Evolutionary conservation across 2,113 vertebrate genomes (phyloP).

Genomic region (Lepus europaeus): DNA sequence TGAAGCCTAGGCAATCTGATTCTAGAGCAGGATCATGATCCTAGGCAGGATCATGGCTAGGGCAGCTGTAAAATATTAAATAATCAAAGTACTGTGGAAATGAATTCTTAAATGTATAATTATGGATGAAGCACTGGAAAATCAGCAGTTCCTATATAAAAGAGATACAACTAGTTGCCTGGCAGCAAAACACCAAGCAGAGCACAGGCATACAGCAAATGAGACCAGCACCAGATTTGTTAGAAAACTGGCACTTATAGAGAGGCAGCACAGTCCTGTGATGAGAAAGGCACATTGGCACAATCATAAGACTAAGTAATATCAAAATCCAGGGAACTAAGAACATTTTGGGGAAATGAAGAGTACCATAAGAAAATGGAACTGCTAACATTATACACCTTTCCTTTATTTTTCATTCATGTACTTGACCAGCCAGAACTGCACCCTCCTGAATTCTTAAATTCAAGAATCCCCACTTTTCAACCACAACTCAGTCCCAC

Average conservation of each 20-base stretch:
- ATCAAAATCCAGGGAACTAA: neutral
- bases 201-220: neutral
- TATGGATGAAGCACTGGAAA: slow-evolving; percentile 27
- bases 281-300: neutral
- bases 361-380: slow-evolving; percentile 8
- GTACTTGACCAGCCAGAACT: neutral
- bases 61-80: slow-evolving; percentile 52
- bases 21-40: slow-evolving; percentile 6
- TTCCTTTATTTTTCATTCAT: slow-evolving; percentile 37
- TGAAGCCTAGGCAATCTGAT: neutral
- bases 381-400: neutral
- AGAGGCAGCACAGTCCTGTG: slow-evolving; percentile 12
- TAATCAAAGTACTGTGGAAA: slow-evolving; percentile 51
- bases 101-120: slow-evolving; percentile 14
- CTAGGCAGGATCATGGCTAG: neutral
- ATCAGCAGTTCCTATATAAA: neutral
- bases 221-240: neutral
- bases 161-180: neutral
- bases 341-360: neutral
- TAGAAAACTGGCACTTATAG: neutral
- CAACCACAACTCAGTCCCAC: neutral
- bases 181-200: slow-evolving; percentile 15
- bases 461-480: slow-evolving; percentile 27
- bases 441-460: neutral
- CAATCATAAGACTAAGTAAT: slow-evolving; percentile 3